A percentile compares a stretch with the other conserved stretches of the same genome.
These are phyloP conservation scores for Hydrolagus affinis DNA, from an alignment of 2,113 vertebrate species.

Conservation along the genomic window DNA sequence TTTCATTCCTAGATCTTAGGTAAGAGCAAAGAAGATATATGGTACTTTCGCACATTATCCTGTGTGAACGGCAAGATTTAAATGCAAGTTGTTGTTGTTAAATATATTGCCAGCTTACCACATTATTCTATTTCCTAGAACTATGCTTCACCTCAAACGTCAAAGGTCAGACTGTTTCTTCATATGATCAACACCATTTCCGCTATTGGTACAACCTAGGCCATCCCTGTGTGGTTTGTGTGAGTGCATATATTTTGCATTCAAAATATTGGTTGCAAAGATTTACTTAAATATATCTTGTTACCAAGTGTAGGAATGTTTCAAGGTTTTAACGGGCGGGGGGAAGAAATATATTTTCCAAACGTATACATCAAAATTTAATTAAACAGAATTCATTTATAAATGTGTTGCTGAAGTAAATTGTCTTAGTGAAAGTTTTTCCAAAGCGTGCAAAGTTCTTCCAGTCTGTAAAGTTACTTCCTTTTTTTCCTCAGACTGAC, in stretches of 20 bases:
- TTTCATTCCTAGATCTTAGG: no score
- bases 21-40: no score
- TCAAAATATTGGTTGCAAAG: no score
- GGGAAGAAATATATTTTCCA: no score
- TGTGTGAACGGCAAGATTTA: no score
- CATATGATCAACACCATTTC: slow-evolving; percentile 82
- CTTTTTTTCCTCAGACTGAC: slow-evolving; percentile 68
- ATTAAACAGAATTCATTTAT: no score
- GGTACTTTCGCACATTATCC: no score
- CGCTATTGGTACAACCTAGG: slow-evolving; percentile 77
- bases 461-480: not conserved
- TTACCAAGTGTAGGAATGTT: no score
- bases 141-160: slow-evolving; percentile 91
- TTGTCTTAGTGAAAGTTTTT: not conserved
- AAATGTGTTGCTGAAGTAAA: not conserved
- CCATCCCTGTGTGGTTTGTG: slow-evolving; percentile 84
- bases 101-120: not conserved
- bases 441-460: not conserved
- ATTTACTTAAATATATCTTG: no score
- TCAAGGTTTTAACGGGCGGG: no score
- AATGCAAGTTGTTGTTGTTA: not conserved
- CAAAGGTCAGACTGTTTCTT: slow-evolving; percentile 77
- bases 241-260: slow-evolving; percentile 51
- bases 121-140: slow-evolving; percentile 54
- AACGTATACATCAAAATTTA: no score